Percentiles rank a stretch among this genome's conserved stretches.
Evolutionary conservation across 2,797 vertebrate species (phyloP).

Genomic region (Otus scops): DNA sequence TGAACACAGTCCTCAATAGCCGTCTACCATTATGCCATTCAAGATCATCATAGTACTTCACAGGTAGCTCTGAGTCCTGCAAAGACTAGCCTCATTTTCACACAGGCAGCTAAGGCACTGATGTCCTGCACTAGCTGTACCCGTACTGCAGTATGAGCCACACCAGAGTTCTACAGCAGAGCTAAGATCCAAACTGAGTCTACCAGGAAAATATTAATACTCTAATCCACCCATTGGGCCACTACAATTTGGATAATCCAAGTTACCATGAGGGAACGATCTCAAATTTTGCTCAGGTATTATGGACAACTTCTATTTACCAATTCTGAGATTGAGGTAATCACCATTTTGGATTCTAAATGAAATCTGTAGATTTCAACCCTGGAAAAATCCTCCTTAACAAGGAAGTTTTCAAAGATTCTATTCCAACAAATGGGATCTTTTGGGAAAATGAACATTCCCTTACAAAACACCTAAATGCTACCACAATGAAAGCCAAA

Average conservation of each 20-base stretch:
- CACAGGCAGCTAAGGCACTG: neutral
- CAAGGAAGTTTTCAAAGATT: neutral
- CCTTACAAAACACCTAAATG: neutral
- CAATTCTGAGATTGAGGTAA: neutral
- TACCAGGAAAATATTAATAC: neutral
- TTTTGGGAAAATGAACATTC: neutral
- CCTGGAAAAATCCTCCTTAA: neutral
- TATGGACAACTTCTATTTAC: neutral
- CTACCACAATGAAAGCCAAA: neutral
- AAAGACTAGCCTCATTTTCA: neutral
- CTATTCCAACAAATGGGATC: neutral
- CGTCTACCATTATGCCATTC: neutral
- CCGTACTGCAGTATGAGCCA: rapidly evolving
- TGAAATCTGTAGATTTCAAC: neutral
- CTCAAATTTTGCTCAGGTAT: neutral
- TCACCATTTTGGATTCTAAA: neutral
- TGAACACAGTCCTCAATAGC: neutral
- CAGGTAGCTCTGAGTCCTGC: neutral
- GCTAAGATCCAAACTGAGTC: neutral
- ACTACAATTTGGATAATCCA: neutral
- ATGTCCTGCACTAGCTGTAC: too few relatives aligned
- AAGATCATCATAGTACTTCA: neutral
- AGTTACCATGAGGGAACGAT: neutral
- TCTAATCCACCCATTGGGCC: neutral
- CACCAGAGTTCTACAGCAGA: neutral